These are phyloP conservation scores for Triplophysa yarkandensis DNA, from an alignment of 2,797 vertebrate genomes.

Conservation along the genomic window DNA sequence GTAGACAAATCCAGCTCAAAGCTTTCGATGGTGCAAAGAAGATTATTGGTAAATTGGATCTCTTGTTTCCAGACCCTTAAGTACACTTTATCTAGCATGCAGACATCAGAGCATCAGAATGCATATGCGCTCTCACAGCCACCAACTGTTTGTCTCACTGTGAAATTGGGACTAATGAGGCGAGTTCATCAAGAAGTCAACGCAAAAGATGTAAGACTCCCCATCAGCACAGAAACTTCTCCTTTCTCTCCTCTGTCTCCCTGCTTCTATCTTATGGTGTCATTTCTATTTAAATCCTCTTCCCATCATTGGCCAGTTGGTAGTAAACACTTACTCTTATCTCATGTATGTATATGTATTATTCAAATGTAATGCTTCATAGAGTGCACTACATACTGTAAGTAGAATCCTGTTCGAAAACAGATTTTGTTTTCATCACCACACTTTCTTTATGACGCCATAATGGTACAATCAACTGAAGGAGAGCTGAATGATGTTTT, in stretches of 20 bases:
- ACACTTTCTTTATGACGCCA: constrained; percentile 22
- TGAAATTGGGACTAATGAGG: constrained; percentile 60
- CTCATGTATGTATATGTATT: constrained; percentile 25
- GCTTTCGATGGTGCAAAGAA: constrained; percentile 13
- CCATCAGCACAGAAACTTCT: neutral
- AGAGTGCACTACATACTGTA: constrained; percentile 34
- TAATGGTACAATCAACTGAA: constrained; percentile 39
- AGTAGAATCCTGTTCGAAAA: constrained; percentile 32
- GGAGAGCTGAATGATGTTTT: constrained; percentile 32
- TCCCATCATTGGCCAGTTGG: constrained; percentile 9
- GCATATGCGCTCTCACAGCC: constrained; percentile 41
- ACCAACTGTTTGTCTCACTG: constrained; percentile 47
- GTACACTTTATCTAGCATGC: constrained; percentile 47
- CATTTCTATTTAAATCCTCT: constrained; percentile 1
- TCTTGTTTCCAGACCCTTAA: constrained; percentile 41
- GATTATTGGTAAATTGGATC: constrained; percentile 33
- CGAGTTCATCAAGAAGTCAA: constrained; percentile 51
- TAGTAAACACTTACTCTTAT: constrained; percentile 23
- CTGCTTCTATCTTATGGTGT: neutral
- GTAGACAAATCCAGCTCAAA: neutral
- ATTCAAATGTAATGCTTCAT: constrained; percentile 39
- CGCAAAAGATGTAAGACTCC: constrained; percentile 39
- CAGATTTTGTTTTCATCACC: constrained; percentile 22
- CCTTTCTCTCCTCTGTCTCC: neutral
- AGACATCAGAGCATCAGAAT: constrained; percentile 30